These are phyloP conservation scores for Steinernema scapterisci DNA, from an alignment of 2,888 invertebrate species.

Conservation along the genomic window DNA sequence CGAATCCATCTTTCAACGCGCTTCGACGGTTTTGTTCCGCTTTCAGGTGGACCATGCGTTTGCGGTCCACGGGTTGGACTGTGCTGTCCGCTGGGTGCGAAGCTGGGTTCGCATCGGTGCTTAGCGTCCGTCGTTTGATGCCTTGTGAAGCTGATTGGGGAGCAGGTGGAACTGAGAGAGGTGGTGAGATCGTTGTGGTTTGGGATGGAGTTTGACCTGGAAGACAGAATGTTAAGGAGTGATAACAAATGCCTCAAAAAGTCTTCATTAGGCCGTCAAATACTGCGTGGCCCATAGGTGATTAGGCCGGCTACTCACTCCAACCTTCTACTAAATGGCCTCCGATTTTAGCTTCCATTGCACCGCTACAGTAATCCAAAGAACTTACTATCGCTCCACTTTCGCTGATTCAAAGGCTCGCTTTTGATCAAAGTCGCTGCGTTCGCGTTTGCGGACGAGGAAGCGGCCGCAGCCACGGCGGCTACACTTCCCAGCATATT, in stretches of 20 bases:
- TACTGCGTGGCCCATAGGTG: too few relatives aligned
- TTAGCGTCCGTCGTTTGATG: background rate
- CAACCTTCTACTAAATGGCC: too few relatives aligned
- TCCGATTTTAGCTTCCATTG: too few relatives aligned
- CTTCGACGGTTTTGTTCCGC: conserved; percentile 66
- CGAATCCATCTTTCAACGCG: conserved; percentile 67
- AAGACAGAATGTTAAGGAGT: background rate
- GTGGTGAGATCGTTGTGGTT: conserved; percentile 22
- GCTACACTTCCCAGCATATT: background rate
- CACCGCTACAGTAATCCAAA: background rate
- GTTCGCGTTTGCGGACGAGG: background rate
- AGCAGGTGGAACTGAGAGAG: conserved; percentile 16
- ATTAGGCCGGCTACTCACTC: too few relatives aligned
- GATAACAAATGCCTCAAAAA: background rate
- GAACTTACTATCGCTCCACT: conserved; percentile 13
- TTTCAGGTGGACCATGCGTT: conserved; percentile 65
- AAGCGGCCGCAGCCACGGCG: background rate
- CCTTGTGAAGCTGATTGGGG: background rate
- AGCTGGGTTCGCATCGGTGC: conserved; percentile 10
- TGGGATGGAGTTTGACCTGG: conserved; percentile 10
- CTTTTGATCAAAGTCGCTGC: background rate
- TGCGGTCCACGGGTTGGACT: conserved; percentile 63
- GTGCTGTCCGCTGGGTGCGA: conserved; percentile 62
- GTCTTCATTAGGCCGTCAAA: too few relatives aligned
- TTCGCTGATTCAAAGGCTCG: background rate